These are phyloP conservation scores for Ploceus nigricollis DNA, from an alignment of 2,113 vertebrate genomes.

Conservation along the genomic window DNA sequence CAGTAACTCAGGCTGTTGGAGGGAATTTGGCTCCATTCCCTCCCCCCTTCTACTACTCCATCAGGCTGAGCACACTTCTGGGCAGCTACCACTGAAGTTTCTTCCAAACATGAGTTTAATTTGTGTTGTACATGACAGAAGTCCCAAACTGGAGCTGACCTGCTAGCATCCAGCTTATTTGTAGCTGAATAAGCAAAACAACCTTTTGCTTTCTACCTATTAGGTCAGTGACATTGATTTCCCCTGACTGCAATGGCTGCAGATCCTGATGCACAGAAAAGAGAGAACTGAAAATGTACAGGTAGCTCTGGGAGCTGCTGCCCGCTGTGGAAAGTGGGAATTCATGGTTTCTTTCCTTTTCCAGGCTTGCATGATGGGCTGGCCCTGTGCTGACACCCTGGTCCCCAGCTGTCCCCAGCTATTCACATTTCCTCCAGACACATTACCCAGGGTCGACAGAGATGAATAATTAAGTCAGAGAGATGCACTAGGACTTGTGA, in stretches of 20 bases:
- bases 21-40: not conserved
- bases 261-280: not conserved
- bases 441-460: not conserved
- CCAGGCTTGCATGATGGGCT: not conserved
- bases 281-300: not conserved
- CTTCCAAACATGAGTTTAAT: conserved; percentile 45
- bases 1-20: not conserved
- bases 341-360: not conserved
- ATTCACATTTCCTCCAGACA: conserved; percentile 15
- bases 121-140: conserved; percentile 43
- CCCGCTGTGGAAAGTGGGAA: not conserved
- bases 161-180: not conserved
- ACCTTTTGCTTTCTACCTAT: conserved; percentile 51
- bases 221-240: conserved; percentile 54
- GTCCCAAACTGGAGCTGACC: not conserved
- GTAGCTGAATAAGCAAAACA: conserved; percentile 62
- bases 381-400: not conserved
- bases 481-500: not conserved
- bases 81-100: conserved; percentile 26
- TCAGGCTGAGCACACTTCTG: conserved; percentile 36
- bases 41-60: not conserved
- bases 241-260: conserved; percentile 12
- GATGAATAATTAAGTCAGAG: conserved; percentile 16
- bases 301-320: not conserved
- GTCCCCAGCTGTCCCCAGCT: not conserved